Evolutionary conservation across 2,888 invertebrate species (phyloP).

Genomic region (Petrophora chlorosata): DNA sequence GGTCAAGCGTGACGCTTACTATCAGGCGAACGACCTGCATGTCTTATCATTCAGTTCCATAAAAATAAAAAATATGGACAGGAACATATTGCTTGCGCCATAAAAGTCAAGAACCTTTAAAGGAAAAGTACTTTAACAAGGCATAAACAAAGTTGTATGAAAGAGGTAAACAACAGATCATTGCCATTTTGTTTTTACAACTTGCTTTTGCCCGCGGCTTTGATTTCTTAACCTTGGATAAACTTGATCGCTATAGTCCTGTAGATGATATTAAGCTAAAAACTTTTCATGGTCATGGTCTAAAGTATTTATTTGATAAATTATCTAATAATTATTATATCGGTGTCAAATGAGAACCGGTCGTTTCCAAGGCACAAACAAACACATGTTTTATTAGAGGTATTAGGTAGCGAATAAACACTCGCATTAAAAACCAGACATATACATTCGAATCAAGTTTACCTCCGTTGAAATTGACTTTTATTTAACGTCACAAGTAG

Average conservation of each 20-base stretch:
- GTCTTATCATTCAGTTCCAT: no score
- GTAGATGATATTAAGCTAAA: no score
- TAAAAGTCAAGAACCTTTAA: neutral
- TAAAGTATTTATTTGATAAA: no score
- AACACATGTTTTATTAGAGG: no score
- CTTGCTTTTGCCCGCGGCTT: neutral
- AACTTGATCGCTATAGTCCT: no score
- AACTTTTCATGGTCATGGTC: no score
- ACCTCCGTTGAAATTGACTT: neutral
- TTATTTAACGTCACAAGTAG: neutral
- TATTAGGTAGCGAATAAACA: neutral
- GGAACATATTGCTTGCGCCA: neutral
- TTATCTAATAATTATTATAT: no score
- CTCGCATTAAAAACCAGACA: neutral
- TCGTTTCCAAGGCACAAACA: no score
- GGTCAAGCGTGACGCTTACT: no score
- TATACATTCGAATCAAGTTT: slow-evolving; percentile 5
- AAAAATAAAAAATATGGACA: neutral
- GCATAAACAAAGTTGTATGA: neutral
- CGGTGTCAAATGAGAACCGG: no score
- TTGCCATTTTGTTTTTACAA: neutral
- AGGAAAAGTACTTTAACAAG: neutral
- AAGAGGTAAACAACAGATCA: neutral
- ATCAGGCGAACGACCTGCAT: no score
- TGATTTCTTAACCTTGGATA: no score